Percentiles rank a stretch among this genome's conserved stretches.
Evolutionary conservation across 2,888 invertebrate species (phyloP).

Genomic region (Drymonia ruficornis): DNA sequence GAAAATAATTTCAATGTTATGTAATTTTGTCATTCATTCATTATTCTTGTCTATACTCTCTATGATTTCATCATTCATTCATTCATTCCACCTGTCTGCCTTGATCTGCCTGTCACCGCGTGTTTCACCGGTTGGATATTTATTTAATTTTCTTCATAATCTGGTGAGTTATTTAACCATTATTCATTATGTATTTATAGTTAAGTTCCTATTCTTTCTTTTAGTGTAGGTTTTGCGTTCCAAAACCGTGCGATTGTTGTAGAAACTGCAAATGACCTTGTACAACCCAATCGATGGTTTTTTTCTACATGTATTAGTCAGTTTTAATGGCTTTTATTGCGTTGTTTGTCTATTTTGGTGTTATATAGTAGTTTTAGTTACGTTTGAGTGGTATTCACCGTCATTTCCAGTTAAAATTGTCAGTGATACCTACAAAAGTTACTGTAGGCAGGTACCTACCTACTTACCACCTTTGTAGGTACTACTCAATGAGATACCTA

Average conservation of each 20-base stretch:
- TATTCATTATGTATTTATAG: conserved; percentile 20
- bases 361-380: conserved; percentile 7
- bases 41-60: too few relatives aligned
- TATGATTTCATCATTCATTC: too few relatives aligned
- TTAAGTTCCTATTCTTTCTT: conserved; percentile 17
- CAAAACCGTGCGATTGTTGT: background rate
- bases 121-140: conserved; percentile 57
- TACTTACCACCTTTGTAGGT: background rate
- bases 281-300: conserved; percentile 38
- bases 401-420: too few relatives aligned
- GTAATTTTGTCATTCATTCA: too few relatives aligned
- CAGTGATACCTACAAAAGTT: too few relatives aligned
- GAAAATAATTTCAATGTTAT: too few relatives aligned
- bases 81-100: too few relatives aligned
- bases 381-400: too few relatives aligned
- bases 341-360: conserved; percentile 15
- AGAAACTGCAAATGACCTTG: conserved; percentile 30
- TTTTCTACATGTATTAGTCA: conserved; percentile 30
- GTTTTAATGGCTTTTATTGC: conserved; percentile 23
- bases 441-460: background rate
- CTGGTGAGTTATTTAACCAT: conserved; percentile 45
- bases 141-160: conserved; percentile 39
- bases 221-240: background rate
- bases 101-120: conserved; percentile 51
- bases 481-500: background rate